Percentiles rank a stretch among this genome's conserved stretches.
phyloP scores from a whole-genome alignment of 2,797 vertebrate species.

The Mus caroli region DNA sequence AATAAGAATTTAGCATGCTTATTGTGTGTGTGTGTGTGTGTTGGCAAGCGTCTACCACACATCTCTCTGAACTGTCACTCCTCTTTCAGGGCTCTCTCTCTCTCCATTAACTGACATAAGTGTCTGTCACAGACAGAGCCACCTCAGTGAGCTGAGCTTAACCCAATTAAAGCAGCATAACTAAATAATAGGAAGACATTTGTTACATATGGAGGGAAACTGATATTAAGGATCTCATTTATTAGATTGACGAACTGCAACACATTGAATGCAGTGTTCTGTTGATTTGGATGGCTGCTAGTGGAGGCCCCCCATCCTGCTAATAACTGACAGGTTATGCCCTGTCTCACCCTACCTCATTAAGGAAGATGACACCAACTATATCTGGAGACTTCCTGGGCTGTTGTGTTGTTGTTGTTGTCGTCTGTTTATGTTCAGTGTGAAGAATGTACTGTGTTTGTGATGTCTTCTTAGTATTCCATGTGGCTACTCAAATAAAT shows the following conservation, averaged over 20 bases:
- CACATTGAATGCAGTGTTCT: slow-evolving; percentile 23
- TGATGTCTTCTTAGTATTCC: slow-evolving; percentile 38
- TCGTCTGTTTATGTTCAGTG: slow-evolving; percentile 21
- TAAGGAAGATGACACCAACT: slow-evolving; percentile 22
- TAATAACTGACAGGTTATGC: slow-evolving; percentile 55
- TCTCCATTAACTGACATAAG: slow-evolving; percentile 36
- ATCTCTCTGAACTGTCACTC: slow-evolving; percentile 16
- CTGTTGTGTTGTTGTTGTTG: background rate
- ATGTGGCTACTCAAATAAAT: slow-evolving; percentile 52
- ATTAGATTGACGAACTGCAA: slow-evolving; percentile 72
- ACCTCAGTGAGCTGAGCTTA: slow-evolving; percentile 55
- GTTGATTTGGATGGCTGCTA: slow-evolving; percentile 47
- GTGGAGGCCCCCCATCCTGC: background rate
- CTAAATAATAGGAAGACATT: slow-evolving; percentile 74
- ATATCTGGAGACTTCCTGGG: background rate
- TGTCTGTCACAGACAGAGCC: slow-evolving; percentile 44
- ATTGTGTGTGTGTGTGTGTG: slow-evolving; percentile 37
- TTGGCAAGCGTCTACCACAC: background rate
- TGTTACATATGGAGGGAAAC: slow-evolving; percentile 71
- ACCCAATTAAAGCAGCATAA: slow-evolving; percentile 69
- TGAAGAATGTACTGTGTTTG: slow-evolving; percentile 1
- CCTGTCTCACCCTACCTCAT: slow-evolving; percentile 37
- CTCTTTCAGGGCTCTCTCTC: background rate
- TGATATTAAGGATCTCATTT: slow-evolving; percentile 80
- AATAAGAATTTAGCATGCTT: slow-evolving; percentile 41